Percentiles rank a stretch among this genome's conserved stretches.
phyloP scores from a whole-genome alignment of 2,113 vertebrate genomes.

The Chlorocebus sabaeus region DNA sequence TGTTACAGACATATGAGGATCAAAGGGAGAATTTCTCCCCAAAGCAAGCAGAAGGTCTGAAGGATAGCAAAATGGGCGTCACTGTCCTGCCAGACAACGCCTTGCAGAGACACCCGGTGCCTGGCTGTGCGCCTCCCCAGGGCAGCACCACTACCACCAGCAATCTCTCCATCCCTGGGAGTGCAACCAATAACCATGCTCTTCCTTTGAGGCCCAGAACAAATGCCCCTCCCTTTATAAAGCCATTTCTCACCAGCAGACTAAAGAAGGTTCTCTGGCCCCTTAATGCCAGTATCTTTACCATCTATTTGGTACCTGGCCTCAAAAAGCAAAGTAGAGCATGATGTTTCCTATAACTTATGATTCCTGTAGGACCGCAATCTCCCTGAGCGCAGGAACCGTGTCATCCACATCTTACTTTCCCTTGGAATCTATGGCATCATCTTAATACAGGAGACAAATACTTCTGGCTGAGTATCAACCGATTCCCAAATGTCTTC shows the following conservation, averaged over 20 bases:
- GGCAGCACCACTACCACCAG: neutral
- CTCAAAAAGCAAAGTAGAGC: neutral
- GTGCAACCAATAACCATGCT: neutral
- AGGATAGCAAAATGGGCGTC: fast-evolving
- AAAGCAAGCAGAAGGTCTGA: neutral
- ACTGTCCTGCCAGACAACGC: fast-evolving
- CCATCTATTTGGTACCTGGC: neutral
- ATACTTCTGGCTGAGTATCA: neutral
- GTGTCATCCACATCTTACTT: neutral
- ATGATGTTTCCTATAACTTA: fast-evolving
- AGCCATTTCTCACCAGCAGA: neutral
- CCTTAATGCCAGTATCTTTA: neutral
- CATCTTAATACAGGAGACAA: fast-evolving
- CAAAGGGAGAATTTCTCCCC: neutral
- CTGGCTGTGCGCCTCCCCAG: fast-evolving
- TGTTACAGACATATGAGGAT: neutral
- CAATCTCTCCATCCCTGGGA: neutral
- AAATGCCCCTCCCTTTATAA: neutral
- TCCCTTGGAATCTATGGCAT: neutral
- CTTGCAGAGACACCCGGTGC: fast-evolving
- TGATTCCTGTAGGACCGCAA: neutral
- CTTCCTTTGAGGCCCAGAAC: neutral
- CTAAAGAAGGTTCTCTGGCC: neutral
- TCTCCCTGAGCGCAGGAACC: neutral
- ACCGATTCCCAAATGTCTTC: neutral